Conservation (phyloP, 2,888 invertebrate genomes). For the Xanthorhoe designata region DNA sequence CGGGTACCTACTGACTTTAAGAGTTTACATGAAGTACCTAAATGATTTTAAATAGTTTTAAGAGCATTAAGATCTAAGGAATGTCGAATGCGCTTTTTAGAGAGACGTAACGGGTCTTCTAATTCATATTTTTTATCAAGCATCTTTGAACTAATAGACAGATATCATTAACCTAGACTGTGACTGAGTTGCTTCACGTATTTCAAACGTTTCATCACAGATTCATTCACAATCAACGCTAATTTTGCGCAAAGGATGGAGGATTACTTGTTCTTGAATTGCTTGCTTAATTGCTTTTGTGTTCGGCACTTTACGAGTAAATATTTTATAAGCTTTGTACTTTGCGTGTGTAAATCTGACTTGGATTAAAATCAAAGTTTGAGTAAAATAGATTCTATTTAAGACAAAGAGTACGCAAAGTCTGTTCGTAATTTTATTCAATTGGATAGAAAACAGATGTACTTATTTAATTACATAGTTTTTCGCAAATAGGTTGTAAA, state of each 20-base stretch:
- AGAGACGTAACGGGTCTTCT: too few relatives aligned
- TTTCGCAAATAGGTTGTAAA: too few relatives aligned
- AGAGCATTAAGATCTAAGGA: too few relatives aligned
- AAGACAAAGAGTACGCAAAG: neutral
- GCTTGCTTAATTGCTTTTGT: conserved; percentile 26
- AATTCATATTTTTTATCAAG: too few relatives aligned
- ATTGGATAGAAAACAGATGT: neutral
- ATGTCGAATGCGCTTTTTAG: too few relatives aligned
- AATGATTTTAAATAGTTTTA: too few relatives aligned
- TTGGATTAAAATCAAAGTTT: neutral
- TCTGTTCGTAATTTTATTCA: neutral
- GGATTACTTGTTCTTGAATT: conserved; percentile 15
- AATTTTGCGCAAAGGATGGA: conserved; percentile 21
- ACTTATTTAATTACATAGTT: too few relatives aligned
- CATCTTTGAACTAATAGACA: too few relatives aligned
- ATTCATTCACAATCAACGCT: conserved; percentile 24
- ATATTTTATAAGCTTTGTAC: conserved; percentile 9
- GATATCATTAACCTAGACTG: too few relatives aligned
- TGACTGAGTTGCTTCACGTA: neutral
- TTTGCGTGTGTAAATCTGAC: conserved; percentile 3
- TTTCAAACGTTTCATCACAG: conserved; percentile 21
- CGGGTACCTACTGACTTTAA: too few relatives aligned
- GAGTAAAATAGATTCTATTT: neutral
- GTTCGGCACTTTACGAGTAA: conserved; percentile 12
- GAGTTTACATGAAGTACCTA: too few relatives aligned